A percentile compares a stretch with the other conserved stretches of the same genome.
phyloP scores from a whole-genome alignment of 2,888 invertebrate species.

The Drosophila koepferae region DNA sequence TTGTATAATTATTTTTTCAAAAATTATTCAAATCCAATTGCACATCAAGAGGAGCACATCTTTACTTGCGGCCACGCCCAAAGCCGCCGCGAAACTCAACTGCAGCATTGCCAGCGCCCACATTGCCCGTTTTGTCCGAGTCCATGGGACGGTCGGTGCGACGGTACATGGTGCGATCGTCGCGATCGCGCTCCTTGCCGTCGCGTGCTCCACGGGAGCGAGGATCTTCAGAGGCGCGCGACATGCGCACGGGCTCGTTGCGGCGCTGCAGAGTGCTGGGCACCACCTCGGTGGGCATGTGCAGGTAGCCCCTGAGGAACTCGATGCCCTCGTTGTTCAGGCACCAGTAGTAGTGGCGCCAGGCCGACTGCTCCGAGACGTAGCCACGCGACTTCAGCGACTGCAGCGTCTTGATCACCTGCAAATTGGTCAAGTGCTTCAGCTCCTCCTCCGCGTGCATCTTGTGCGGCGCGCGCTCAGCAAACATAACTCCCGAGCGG shows the following conservation, averaged over 20 bases:
- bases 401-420: conserved; percentile 43
- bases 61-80: conserved; percentile 26
- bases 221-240: conserved; percentile 27
- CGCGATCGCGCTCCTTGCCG: conserved; percentile 29
- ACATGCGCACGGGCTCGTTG: conserved; percentile 36
- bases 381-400: conserved; percentile 38
- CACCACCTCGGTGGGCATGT: conserved; percentile 22
- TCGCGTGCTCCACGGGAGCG: conserved; percentile 28
- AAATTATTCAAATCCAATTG: background rate
- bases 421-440: conserved; percentile 43
- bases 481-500: conserved; percentile 40
- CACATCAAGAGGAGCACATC: background rate
- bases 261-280: conserved; percentile 43
- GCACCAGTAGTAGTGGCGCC: conserved; percentile 48
- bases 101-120: conserved; percentile 37
- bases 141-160: conserved; percentile 20
- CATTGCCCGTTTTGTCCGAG: conserved; percentile 26
- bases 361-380: conserved; percentile 37
- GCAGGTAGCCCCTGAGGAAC: conserved; percentile 29
- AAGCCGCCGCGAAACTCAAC: conserved; percentile 36
- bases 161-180: conserved; percentile 46
- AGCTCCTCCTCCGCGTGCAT: conserved; percentile 28
- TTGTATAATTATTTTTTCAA: too few relatives aligned
- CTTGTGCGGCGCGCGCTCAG: conserved; percentile 28
- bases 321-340: conserved; percentile 48